Evolutionary conservation across 2,888 invertebrate species (phyloP).

Genomic region (Caenorhabditis angaria): DNA sequence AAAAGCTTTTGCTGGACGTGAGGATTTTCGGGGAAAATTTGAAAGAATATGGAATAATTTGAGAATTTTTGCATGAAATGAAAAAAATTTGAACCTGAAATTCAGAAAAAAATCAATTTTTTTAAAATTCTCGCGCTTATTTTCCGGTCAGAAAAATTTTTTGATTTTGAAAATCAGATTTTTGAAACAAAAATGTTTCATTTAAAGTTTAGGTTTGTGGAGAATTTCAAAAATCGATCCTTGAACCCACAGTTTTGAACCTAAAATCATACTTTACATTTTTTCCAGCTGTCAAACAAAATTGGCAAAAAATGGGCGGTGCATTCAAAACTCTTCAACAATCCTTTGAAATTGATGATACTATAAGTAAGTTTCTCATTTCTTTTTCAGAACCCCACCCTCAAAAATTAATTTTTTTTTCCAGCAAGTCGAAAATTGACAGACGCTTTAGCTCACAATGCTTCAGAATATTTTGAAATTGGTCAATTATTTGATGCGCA

Average conservation of each 20-base stretch:
- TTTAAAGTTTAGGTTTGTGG: no score
- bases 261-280: constrained; percentile 1
- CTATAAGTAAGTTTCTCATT: constrained; percentile 39
- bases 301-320: constrained; percentile 88
- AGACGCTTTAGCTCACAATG: constrained; percentile 56
- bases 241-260: no score
- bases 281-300: constrained; percentile 81
- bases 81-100: no score
- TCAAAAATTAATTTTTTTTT: constrained; percentile 19
- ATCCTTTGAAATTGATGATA: constrained; percentile 82
- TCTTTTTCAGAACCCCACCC: neutral
- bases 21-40: constrained; percentile 56
- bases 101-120: no score
- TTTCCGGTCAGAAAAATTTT: no score
- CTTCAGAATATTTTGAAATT: constrained; percentile 51
- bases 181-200: no score
- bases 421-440: constrained; percentile 46
- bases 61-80: no score
- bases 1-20: constrained; percentile 83
- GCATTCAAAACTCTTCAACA: constrained; percentile 86
- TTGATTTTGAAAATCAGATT: no score
- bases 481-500: constrained; percentile 55
- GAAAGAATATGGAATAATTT: no score
- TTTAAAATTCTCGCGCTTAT: no score
- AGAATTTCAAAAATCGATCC: no score